A percentile compares a stretch with the other conserved stretches of the same genome.
Evolutionary conservation across 2,888 invertebrate species (phyloP).

Genomic region (Acronicta alni): DNA sequence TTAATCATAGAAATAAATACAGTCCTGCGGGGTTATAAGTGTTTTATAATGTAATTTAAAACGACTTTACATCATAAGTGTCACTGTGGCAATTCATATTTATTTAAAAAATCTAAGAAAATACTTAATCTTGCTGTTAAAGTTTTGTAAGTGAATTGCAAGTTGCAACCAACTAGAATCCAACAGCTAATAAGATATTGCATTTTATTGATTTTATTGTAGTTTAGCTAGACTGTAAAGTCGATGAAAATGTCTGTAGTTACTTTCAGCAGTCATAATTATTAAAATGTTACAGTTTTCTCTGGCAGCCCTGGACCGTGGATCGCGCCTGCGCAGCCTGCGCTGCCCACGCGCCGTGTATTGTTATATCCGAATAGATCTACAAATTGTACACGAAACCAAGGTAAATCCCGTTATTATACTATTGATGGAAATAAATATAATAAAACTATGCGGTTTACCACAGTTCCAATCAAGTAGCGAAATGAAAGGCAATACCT

Average conservation of each 20-base stretch:
- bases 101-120: not conserved
- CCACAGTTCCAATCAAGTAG: constrained; percentile 29
- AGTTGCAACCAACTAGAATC: not conserved
- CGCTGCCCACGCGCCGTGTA: constrained; percentile 67
- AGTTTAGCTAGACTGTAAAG: not conserved
- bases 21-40: too few relatives aligned
- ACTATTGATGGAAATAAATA: constrained; percentile 31
- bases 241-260: too few relatives aligned
- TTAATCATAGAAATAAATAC: too few relatives aligned
- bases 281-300: constrained; percentile 30
- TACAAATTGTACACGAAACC: constrained; percentile 53
- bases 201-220: too few relatives aligned
- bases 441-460: constrained; percentile 23
- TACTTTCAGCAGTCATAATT: constrained; percentile 8
- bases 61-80: too few relatives aligned
- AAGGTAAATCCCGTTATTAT: constrained; percentile 49
- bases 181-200: too few relatives aligned
- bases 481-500: constrained; percentile 19
- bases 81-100: too few relatives aligned
- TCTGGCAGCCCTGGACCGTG: constrained; percentile 61
- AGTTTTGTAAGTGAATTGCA: not conserved
- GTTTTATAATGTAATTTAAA: too few relatives aligned
- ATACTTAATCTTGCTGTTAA: not conserved
- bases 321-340: constrained; percentile 62
- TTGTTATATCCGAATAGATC: constrained; percentile 58